Conservation (phyloP, 2,888 invertebrate genomes). For the Phengaris arion region DNA sequence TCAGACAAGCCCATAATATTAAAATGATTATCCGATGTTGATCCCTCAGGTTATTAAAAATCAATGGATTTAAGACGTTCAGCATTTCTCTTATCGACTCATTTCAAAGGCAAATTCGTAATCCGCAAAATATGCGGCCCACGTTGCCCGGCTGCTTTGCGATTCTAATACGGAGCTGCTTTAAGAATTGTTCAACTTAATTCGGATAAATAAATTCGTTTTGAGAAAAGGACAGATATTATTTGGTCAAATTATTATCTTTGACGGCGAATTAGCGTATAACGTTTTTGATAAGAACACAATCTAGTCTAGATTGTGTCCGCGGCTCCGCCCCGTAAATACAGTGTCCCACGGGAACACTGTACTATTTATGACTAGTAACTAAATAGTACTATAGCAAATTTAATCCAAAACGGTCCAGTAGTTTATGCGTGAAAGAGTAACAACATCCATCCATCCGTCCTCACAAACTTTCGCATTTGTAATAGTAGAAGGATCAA, state of each 20-base stretch:
- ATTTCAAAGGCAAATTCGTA: conserved; percentile 71
- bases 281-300: no score
- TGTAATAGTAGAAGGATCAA: no score
- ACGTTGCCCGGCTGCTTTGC: conserved; percentile 55
- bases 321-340: no score
- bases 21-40: conserved; percentile 22
- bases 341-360: no score
- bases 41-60: conserved; percentile 46
- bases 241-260: background rate
- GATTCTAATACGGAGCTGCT: conserved; percentile 53
- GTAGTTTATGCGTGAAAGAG: no score
- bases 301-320: no score
- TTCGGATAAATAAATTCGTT: conserved; percentile 18
- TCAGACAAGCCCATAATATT: background rate
- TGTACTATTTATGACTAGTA: no score
- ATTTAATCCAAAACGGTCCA: no score
- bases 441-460: no score
- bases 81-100: conserved; percentile 57
- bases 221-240: background rate
- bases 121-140: conserved; percentile 59
- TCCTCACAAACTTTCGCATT: no score
- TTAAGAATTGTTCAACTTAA: conserved; percentile 42
- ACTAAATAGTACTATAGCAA: no score
- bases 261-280: no score
- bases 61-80: conserved; percentile 54